phyloP scores from a whole-genome alignment of 2,113 vertebrate genomes.

The Silurus asotus region DNA sequence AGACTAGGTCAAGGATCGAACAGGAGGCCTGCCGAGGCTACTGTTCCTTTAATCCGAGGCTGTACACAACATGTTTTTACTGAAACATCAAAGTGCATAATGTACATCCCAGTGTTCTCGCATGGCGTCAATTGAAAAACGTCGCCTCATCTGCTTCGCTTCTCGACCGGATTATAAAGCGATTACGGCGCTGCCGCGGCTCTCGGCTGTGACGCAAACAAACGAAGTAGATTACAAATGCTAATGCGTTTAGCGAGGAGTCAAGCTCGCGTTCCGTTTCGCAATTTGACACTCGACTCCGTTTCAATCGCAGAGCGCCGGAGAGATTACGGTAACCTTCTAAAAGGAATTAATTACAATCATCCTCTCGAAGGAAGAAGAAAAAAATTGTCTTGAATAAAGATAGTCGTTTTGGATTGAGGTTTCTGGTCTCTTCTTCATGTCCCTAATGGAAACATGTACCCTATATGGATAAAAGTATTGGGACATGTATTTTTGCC shows the following conservation, averaged over 20 bases:
- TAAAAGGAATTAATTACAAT: slow-evolving; percentile 69
- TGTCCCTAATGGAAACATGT: too few relatives aligned
- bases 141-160: slow-evolving; percentile 66
- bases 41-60: slow-evolving; percentile 49
- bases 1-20: slow-evolving; percentile 1
- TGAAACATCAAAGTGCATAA: not conserved
- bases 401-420: slow-evolving; percentile 55
- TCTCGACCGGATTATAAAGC: slow-evolving; percentile 61
- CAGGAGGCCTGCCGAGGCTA: not conserved
- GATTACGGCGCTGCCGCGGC: slow-evolving; percentile 62
- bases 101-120: slow-evolving; percentile 7
- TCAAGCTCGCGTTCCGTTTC: slow-evolving; percentile 60
- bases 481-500: too few relatives aligned
- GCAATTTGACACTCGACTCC: slow-evolving; percentile 65
- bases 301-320: slow-evolving; percentile 69
- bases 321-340: slow-evolving; percentile 73
- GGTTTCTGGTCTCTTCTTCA: not conserved
- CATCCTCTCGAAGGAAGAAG: slow-evolving; percentile 51
- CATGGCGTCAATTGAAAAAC: slow-evolving; percentile 44
- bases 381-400: slow-evolving; percentile 65
- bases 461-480: too few relatives aligned
- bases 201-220: slow-evolving; percentile 57
- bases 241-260: slow-evolving; percentile 73
- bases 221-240: slow-evolving; percentile 66
- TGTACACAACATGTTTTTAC: slow-evolving; percentile 13